These are phyloP conservation scores for Muschampia plurimacula DNA, from an alignment of 2,888 invertebrate species.

Conservation along the genomic window DNA sequence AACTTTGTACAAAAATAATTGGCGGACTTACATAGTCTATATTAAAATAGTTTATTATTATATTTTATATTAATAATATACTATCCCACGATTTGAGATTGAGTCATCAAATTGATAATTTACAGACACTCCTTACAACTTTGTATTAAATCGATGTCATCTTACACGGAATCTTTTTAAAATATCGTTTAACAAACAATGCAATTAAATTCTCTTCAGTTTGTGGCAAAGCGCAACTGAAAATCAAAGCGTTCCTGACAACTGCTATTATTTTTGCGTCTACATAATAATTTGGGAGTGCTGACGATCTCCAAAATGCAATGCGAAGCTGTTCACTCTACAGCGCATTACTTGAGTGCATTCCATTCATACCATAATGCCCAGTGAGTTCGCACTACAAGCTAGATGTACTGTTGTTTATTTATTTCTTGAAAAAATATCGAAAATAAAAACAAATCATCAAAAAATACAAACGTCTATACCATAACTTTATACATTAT, in stretches of 20 bases:
- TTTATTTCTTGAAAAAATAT: not conserved
- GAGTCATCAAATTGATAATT: not conserved
- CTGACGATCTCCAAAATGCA: constrained; percentile 1
- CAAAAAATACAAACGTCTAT: constrained; percentile 2
- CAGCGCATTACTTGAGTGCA: not conserved
- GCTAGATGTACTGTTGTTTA: not conserved
- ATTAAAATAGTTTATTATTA: too few relatives aligned
- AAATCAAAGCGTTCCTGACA: constrained; percentile 13
- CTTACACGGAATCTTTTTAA: not conserved
- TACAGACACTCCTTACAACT: not conserved
- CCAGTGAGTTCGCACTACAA: constrained; percentile 5
- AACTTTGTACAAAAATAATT: too few relatives aligned
- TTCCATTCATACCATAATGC: not conserved
- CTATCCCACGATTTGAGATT: not conserved
- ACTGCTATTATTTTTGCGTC: not conserved
- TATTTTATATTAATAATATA: too few relatives aligned
- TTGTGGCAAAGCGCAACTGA: constrained; percentile 16
- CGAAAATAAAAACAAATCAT: not conserved
- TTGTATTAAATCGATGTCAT: not conserved
- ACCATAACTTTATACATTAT: not conserved
- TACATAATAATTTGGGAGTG: not conserved
- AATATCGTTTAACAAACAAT: too few relatives aligned
- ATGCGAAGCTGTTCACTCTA: not conserved
- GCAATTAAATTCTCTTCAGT: not conserved
- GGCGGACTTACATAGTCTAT: too few relatives aligned